Evolutionary conservation across 2,888 invertebrate species (phyloP).

Genomic region (Mamestra brassicae): DNA sequence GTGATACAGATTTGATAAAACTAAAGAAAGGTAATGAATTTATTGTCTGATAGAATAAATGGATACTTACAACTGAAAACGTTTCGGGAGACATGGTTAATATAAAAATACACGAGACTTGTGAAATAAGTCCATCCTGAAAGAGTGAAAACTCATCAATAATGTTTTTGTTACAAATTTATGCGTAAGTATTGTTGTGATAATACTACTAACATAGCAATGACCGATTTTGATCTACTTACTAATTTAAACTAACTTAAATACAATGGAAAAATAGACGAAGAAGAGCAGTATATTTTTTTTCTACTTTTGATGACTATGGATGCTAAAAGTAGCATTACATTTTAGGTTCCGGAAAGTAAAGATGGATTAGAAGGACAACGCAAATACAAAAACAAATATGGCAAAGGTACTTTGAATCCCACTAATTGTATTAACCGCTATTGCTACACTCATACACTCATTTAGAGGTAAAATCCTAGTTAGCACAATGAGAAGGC

Average conservation of each 20-base stretch:
- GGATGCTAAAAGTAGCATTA: background rate
- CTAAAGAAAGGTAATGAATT: constrained; percentile 24
- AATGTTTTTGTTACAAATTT: constrained; percentile 99
- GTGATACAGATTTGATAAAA: constrained; percentile 51
- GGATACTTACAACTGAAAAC: constrained; percentile 97
- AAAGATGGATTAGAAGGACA: constrained; percentile 99
- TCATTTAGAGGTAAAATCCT: constrained; percentile 79
- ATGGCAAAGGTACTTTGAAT: constrained; percentile 98
- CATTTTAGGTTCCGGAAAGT: constrained; percentile 97
- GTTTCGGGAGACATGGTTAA: constrained; percentile 99
- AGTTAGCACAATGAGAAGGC: constrained; percentile 74
- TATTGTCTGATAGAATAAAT: constrained; percentile 40
- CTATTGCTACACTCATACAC: constrained; percentile 87
- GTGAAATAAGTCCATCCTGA: constrained; percentile 99
- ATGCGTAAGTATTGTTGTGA: constrained; percentile 94
- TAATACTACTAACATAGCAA: background rate
- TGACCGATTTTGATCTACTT: background rate
- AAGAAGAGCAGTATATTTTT: background rate
- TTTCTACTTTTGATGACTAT: too few species aligned
- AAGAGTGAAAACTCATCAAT: constrained; percentile 99
- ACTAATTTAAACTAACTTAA: background rate
- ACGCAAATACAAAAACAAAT: constrained; percentile 99
- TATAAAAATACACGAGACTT: constrained; percentile 99
- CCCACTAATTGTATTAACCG: constrained; percentile 60
- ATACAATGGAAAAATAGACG: background rate